These are phyloP conservation scores for Colaptes auratus DNA, from an alignment of 2,113 vertebrate genomes.

Conservation along the genomic window DNA sequence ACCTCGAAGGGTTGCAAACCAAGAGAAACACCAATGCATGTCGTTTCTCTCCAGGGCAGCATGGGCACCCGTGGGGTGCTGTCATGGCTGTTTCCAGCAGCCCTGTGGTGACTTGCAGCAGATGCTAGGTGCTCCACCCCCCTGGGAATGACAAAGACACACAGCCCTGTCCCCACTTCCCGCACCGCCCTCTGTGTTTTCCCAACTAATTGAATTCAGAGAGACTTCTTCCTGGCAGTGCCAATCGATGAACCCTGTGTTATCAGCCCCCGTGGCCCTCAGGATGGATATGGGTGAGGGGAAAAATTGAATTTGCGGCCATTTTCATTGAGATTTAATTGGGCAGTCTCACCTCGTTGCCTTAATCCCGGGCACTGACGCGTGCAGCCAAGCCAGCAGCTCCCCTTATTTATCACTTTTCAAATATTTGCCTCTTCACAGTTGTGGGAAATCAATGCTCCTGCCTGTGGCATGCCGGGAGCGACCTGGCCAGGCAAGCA, in stretches of 20 bases:
- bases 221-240: constrained; percentile 54
- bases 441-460: constrained; percentile 60
- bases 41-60: rapidly evolving
- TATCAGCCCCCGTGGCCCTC: background rate
- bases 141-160: background rate
- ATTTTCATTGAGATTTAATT: constrained; percentile 65
- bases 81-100: background rate
- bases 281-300: constrained; percentile 10
- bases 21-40: background rate
- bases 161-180: background rate
- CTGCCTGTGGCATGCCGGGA: constrained; percentile 57
- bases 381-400: background rate
- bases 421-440: constrained; percentile 65
- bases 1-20: background rate
- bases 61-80: background rate
- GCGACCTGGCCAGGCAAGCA: constrained; percentile 20
- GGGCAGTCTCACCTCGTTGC: constrained; percentile 64
- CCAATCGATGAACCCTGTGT: constrained; percentile 41
- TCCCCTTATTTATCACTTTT: constrained; percentile 69
- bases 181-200: background rate
- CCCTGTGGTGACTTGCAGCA: rapidly evolving
- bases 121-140: background rate
- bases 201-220: constrained; percentile 58
- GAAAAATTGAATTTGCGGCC: constrained; percentile 55
- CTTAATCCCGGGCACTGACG: constrained; percentile 43